Evolutionary conservation across 1,140 invertebrate genomes (phyloP).

Genomic region (Nautilus pompilius): DNA sequence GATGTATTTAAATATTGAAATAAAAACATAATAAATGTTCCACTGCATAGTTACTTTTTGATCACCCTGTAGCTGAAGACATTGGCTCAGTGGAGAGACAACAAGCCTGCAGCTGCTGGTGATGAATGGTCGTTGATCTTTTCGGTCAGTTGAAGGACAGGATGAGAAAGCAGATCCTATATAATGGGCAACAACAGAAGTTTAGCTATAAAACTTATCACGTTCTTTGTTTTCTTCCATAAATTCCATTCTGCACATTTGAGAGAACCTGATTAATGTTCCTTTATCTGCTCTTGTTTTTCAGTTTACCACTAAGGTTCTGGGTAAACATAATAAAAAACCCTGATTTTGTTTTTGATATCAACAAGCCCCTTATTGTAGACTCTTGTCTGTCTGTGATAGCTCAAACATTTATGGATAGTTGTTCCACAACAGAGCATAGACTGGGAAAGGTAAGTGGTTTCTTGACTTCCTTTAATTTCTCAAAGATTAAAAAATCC

Average conservation of each 20-base stretch:
- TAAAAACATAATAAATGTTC: no score
- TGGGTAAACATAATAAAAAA: conserved; percentile 99
- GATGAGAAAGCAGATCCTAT: no score
- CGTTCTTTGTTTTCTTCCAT: neutral
- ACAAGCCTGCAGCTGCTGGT: no score
- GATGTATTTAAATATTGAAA: no score
- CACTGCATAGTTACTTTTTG: no score
- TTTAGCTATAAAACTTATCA: no score
- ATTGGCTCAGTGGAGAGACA: no score
- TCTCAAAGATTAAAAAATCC: no score
- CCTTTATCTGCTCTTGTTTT: conserved; percentile 24
- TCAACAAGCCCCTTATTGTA: conserved; percentile 98
- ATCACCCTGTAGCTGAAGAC: no score
- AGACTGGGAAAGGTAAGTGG: conserved; percentile 85
- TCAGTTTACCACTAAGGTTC: conserved; percentile 73
- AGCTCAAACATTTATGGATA: conserved; percentile 99
- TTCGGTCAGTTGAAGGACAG: no score
- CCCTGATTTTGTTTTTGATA: conserved; percentile 99
- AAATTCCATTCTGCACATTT: neutral
- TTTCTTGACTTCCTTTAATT: neutral
- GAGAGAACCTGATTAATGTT: neutral
- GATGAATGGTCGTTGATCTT: no score
- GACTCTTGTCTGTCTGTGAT: conserved; percentile 98
- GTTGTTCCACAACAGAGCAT: conserved; percentile 98
- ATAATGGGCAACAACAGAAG: no score